Evolutionary conservation across 2,888 invertebrate genomes (phyloP).

Genomic region (Girardia tigrina): DNA sequence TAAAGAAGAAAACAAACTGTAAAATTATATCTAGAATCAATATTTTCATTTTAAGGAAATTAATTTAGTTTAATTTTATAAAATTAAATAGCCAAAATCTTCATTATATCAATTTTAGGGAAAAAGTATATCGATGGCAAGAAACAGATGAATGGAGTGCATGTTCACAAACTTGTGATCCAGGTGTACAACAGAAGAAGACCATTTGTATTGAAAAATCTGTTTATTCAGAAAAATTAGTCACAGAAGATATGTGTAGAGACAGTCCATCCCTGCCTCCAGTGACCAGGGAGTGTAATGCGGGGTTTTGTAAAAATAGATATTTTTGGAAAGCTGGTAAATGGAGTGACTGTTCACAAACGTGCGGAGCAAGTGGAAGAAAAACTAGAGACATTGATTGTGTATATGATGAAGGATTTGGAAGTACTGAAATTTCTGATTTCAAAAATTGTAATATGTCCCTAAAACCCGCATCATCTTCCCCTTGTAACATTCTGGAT

Average conservation of each 20-base stretch:
- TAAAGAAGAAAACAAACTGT: too few relatives aligned
- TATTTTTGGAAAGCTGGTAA: conserved; percentile 26
- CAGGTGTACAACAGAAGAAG: conserved; percentile 28
- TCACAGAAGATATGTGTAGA: conserved; percentile 11
- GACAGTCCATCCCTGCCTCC: neutral
- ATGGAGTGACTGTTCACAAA: conserved; percentile 31
- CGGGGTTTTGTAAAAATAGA: neutral
- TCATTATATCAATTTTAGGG: too few relatives aligned
- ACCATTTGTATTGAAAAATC: neutral
- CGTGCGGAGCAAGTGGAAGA: conserved; percentile 26
- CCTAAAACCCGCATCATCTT: neutral
- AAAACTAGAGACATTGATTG: conserved; percentile 27
- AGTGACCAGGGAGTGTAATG: conserved; percentile 26
- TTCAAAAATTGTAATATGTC: neutral
- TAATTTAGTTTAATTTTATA: too few relatives aligned
- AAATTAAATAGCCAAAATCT: too few relatives aligned
- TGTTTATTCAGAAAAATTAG: neutral
- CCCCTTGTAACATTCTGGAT: conserved; percentile 24
- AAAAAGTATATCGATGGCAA: too few relatives aligned
- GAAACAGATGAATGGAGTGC: conserved; percentile 27
- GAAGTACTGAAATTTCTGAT: neutral
- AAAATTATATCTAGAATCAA: too few relatives aligned
- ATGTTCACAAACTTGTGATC: conserved; percentile 30
- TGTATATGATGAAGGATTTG: neutral
- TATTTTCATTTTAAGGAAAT: too few relatives aligned